These are phyloP conservation scores for Diplolepis rosae DNA, from an alignment of 2,888 invertebrate species.

Conservation along the genomic window DNA sequence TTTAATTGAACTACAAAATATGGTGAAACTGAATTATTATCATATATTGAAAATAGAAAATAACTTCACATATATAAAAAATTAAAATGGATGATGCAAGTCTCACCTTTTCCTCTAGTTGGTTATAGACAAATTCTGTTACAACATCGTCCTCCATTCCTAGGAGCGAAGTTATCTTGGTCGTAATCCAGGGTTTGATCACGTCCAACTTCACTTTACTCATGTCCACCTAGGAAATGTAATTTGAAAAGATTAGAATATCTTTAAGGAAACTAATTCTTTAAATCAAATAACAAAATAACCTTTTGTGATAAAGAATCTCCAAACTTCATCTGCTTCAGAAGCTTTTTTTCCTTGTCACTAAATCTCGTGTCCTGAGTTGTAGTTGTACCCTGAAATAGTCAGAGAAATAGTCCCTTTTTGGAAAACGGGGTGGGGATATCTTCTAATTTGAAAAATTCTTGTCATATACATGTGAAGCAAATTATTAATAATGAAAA, in stretches of 20 bases:
- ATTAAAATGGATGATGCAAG: conserved; percentile 43
- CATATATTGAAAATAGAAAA: not conserved
- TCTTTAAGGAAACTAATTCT: too few species aligned
- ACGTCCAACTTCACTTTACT: conserved; percentile 98
- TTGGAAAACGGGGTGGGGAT: conserved; percentile 13
- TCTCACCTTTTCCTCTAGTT: conserved; percentile 93
- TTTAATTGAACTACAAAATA: not conserved
- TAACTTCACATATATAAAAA: not conserved
- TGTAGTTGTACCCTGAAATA: conserved; percentile 93
- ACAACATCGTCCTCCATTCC: conserved; percentile 99
- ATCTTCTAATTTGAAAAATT: not conserved
- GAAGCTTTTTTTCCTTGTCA: conserved; percentile 98
- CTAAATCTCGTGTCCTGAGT: conserved; percentile 99
- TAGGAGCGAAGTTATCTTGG: conserved; percentile 95
- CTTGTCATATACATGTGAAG: too few species aligned
- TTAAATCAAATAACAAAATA: conserved; percentile 14
- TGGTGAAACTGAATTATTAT: not conserved
- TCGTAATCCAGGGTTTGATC: conserved; percentile 98
- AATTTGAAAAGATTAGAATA: too few species aligned
- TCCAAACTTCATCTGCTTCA: conserved; percentile 99
- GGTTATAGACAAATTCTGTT: conserved; percentile 98
- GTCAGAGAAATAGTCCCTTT: conserved; percentile 22
- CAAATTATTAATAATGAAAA: too few species aligned
- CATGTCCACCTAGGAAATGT: conserved; percentile 93
- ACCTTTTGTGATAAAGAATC: conserved; percentile 94